Evolutionary conservation across 2,797 vertebrate species (phyloP), one percentile per base, ranked within the genome.

Genomic region (Pangasius sanitwongsei): DNA sequence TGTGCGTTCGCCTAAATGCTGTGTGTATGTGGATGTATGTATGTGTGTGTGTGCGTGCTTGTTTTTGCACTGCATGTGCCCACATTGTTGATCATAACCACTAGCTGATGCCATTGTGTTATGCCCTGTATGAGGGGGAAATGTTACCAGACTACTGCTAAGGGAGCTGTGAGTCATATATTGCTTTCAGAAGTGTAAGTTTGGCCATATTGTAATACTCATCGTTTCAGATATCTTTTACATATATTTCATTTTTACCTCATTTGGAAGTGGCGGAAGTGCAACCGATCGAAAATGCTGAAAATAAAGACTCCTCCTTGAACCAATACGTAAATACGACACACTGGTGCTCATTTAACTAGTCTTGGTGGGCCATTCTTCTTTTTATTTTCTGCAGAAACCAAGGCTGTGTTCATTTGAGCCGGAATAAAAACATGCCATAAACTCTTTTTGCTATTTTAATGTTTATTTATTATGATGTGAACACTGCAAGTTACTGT

Each of bases 61-160:
- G 41, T 85, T 77, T 87, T 88, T 88, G 87, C 88, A 88, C 87
- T 90, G 91, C 87, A 89, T 89, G 87, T 92, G 87, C 83, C 83
- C 87, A 78, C 83, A 67, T 85, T 86, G 81, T 88, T 85, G 63
- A 88, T 87, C 91, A 88, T 90, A 91, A 92, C 90, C 91, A 93
- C 90, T 91, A 89, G 85, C 55, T 12, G 70, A 89, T 86, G 78
- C 88, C 85, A 87, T 90, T 63, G 65, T 89, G 87, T 91, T 82
- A 77, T 48, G 20, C 72, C 82, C 81, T 87, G 44, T 85, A 85
- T 80, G 67, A 86, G 65, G 77, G 87, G 82, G 77, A 44, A 69
- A 85, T 81, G 85, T 91, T 86, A 90, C 55, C 63, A 82, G 86
- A 84, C 88, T 89, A 89, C 90, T 88, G 90, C 80, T 74, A 86